phyloP scores from a whole-genome alignment of 2,797 vertebrate species.

The Chrysocyon brachyurus region DNA sequence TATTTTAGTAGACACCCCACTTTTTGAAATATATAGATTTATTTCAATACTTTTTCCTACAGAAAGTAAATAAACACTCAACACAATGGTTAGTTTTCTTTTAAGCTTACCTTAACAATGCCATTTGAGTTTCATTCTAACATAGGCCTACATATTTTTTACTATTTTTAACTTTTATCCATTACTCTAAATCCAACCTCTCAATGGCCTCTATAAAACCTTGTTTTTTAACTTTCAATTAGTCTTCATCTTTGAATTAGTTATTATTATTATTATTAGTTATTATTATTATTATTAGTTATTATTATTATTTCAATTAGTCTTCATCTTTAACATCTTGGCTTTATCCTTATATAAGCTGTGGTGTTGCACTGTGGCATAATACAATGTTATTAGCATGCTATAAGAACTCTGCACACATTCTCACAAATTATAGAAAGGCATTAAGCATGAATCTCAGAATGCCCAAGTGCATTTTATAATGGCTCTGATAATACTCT shows the following conservation, averaged over 20 bases:
- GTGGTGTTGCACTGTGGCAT: neutral
- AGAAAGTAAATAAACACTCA: neutral
- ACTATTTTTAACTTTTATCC: neutral
- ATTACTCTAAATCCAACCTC: neutral
- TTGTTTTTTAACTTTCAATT: neutral
- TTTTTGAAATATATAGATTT: neutral
- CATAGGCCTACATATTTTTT: neutral
- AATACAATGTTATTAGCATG: neutral
- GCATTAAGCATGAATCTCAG: constrained; percentile 40
- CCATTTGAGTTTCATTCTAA: neutral
- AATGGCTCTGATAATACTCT: neutral
- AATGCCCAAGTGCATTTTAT: constrained; percentile 60
- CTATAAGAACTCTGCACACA: neutral
- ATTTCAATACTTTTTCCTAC: neutral
- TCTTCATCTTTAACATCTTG: neutral
- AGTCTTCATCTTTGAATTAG: neutral
- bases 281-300: too few species aligned
- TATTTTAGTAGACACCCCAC: neutral
- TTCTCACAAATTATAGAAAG: constrained; percentile 44
- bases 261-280: too few species aligned
- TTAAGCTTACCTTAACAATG: accelerated
- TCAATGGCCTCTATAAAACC: neutral
- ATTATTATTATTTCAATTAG: neutral
- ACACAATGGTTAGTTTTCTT: neutral
- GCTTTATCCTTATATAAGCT: neutral